phyloP scores from a whole-genome alignment of 2,797 vertebrate genomes.

The Liasis olivaceus region DNA sequence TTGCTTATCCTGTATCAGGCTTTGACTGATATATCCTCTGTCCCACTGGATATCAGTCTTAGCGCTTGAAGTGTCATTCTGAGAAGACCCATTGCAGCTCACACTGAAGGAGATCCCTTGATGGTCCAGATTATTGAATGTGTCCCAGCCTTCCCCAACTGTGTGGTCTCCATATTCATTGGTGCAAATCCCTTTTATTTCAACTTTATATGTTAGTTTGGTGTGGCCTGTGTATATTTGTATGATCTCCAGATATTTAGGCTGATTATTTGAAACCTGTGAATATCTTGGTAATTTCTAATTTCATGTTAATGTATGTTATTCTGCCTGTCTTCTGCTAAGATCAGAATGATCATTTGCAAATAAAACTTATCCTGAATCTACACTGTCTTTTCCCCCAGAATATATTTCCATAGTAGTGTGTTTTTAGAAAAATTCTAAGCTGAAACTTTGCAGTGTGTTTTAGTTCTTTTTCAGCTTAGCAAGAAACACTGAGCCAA shows the following conservation, averaged over 20 bases:
- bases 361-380: background rate
- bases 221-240: background rate
- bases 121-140: background rate
- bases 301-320: background rate
- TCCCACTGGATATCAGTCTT: background rate
- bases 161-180: background rate
- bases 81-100: slow-evolving; percentile 15
- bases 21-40: background rate
- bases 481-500: background rate
- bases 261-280: background rate
- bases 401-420: background rate
- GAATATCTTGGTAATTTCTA: background rate
- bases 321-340: background rate
- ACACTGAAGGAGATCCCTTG: slow-evolving; percentile 1
- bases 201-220: background rate
- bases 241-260: background rate
- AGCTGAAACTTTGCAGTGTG: slow-evolving; percentile 33
- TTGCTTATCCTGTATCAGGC: background rate
- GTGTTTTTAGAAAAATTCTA: background rate
- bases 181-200: background rate
- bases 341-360: background rate
- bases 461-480: slow-evolving; percentile 41
- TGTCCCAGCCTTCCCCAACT: background rate
- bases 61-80: background rate
- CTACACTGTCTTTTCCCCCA: background rate